phyloP scores from a whole-genome alignment of 2,113 vertebrate genomes.

The Macquaria australasica region DNA sequence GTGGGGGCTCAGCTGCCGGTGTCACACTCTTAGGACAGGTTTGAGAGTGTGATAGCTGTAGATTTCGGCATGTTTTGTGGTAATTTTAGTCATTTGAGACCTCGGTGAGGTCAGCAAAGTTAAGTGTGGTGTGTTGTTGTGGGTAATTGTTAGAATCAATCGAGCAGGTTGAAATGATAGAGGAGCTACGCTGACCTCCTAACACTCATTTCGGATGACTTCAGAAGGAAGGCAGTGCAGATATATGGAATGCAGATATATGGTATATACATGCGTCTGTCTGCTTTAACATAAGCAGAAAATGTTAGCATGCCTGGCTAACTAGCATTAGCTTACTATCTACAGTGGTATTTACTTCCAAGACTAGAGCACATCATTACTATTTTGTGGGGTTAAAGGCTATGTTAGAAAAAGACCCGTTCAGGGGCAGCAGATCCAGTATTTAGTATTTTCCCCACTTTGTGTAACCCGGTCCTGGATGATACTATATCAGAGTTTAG shows the following conservation, averaged over 20 bases:
- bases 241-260: neutral
- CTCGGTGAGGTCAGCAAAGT: neutral
- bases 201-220: neutral
- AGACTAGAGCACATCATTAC: too few species aligned
- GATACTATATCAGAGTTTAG: too few species aligned
- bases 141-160: constrained; percentile 38
- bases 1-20: constrained; percentile 48
- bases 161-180: constrained; percentile 12
- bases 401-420: too few species aligned
- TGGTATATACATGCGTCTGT: too few species aligned
- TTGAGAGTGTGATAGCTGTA: constrained; percentile 2
- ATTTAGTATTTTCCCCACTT: too few species aligned
- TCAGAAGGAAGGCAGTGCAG: neutral
- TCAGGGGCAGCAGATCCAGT: too few species aligned
- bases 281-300: too few species aligned
- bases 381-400: too few species aligned
- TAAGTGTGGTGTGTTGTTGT: constrained; percentile 21
- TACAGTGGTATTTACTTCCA: too few species aligned
- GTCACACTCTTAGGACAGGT: constrained; percentile 41
- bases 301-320: too few species aligned
- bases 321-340: too few species aligned
- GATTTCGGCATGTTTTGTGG: constrained; percentile 2
- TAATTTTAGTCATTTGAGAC: constrained; percentile 6
- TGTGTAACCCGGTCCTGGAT: too few species aligned
- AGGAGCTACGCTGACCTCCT: neutral